phyloP scores from a whole-genome alignment of 2,888 invertebrate genomes.

The Agrotis ipsilon region DNA sequence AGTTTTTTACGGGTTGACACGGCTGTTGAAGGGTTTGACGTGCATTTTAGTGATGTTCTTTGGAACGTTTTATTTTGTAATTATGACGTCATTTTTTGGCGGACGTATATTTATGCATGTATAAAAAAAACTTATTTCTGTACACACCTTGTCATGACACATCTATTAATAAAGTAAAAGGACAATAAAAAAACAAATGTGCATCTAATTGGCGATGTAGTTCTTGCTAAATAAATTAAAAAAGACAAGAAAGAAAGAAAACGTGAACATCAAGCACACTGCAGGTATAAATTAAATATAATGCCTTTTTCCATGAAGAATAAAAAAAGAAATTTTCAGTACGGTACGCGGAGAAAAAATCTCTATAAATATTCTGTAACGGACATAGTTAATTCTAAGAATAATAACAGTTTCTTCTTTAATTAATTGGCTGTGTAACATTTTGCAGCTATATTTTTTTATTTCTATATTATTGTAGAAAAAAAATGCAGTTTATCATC shows the following conservation, averaged over 20 bases:
- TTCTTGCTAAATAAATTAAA: neutral
- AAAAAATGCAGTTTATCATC: no score
- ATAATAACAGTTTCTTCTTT: conserved; percentile 2
- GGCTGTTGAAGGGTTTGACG: conserved; percentile 51
- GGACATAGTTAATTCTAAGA: neutral
- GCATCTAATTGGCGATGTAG: neutral
- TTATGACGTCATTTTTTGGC: neutral
- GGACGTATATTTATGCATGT: no score
- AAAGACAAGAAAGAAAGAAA: neutral
- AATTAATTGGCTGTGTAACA: neutral
- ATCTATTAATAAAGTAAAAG: neutral
- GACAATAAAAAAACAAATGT: neutral
- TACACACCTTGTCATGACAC: no score
- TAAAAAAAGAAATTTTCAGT: neutral
- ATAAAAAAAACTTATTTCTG: no score
- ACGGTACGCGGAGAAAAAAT: neutral
- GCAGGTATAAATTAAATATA: conserved; percentile 4
- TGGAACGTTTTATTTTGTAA: conserved; percentile 13
- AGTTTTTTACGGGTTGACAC: conserved; percentile 70
- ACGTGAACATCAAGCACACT: neutral
- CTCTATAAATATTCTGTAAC: neutral
- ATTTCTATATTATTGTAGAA: no score
- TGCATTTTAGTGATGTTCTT: conserved; percentile 1
- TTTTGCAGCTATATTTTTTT: no score
- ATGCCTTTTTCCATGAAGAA: conserved; percentile 3